Conservation (phyloP, 1,140 invertebrate species). For the Nephila pilipes region DNA sequence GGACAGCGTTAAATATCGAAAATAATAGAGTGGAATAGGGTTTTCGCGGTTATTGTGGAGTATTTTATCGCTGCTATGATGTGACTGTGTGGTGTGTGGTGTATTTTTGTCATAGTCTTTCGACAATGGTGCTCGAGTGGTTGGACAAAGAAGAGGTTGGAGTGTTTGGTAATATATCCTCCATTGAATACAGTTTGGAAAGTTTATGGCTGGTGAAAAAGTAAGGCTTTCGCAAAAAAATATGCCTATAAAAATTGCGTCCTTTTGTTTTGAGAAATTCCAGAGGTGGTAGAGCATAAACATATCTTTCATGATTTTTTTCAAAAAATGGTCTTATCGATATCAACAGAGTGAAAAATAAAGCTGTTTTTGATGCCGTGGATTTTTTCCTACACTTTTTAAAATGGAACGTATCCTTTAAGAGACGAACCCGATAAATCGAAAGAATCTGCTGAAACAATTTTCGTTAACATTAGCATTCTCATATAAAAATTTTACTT, state of each 20-base stretch:
- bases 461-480: too few species aligned
- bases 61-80: background rate
- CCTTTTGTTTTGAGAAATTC: background rate
- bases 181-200: background rate
- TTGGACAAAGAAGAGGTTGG: background rate
- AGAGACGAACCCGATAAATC: too few species aligned
- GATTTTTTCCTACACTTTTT: too few species aligned
- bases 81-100: background rate
- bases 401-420: too few species aligned
- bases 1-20: slow-evolving; percentile 4
- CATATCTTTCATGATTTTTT: too few species aligned
- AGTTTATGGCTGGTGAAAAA: background rate
- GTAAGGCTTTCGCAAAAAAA: background rate
- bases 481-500: too few species aligned
- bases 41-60: background rate
- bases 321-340: too few species aligned
- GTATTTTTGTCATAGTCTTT: background rate
- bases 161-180: background rate
- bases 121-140: background rate
- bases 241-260: background rate
- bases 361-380: too few species aligned
- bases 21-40: slow-evolving; percentile 2
- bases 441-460: too few species aligned
- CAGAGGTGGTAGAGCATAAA: background rate
- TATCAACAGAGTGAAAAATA: too few species aligned